Conservation (phyloP, 1,140 invertebrate genomes). For the Anastrepha ludens region DNA sequence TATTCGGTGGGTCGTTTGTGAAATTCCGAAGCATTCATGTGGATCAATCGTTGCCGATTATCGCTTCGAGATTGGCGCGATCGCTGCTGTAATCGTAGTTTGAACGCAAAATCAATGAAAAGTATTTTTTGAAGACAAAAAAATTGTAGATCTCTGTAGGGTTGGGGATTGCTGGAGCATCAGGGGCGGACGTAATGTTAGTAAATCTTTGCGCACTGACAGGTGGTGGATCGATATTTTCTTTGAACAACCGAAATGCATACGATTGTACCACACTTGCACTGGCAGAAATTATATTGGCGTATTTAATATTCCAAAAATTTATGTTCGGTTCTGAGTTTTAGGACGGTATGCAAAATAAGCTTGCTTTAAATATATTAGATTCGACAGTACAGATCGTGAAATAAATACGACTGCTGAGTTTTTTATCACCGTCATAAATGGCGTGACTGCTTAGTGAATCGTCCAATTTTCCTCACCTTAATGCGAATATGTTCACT, state of each 20-base stretch:
- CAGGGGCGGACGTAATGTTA: neutral
- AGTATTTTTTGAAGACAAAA: neutral
- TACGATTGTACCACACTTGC: neutral
- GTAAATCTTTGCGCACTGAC: neutral
- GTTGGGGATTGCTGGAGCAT: neutral
- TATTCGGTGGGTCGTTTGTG: neutral
- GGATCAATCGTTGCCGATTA: slow-evolving; percentile 19
- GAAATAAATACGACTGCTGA: no score
- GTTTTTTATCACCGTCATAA: no score
- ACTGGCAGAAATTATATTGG: neutral
- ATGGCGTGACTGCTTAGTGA: no score
- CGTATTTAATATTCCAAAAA: no score
- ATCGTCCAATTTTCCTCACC: no score
- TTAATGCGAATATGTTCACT: no score
- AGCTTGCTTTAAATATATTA: no score
- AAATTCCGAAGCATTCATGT: neutral
- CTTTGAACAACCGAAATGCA: neutral
- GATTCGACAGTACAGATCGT: no score
- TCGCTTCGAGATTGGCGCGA: neutral
- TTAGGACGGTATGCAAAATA: no score
- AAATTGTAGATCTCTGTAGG: neutral
- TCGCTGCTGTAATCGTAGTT: neutral
- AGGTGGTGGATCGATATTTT: neutral
- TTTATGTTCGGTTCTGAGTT: no score
- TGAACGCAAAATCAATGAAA: neutral